phyloP scores from a whole-genome alignment of 1,140 invertebrate species.

The Brachionus manjavacas region DNA sequence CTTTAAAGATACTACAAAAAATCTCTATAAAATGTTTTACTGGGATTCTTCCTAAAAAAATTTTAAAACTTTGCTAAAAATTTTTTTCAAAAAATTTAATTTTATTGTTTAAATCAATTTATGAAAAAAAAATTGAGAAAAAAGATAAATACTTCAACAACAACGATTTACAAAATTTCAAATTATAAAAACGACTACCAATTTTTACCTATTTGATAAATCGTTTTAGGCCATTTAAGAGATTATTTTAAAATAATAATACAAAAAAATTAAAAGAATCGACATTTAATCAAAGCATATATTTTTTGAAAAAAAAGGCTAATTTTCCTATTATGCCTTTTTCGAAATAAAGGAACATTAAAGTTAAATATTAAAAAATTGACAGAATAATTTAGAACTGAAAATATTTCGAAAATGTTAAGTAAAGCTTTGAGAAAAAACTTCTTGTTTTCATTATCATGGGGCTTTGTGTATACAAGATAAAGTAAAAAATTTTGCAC shows the following conservation, averaged over 20 bases:
- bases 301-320: neutral
- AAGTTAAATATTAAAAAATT: neutral
- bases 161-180: no score
- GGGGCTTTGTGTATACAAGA: neutral
- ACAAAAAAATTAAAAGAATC: neutral
- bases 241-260: neutral
- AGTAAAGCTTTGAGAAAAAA: neutral
- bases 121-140: no score
- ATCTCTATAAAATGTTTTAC: no score
- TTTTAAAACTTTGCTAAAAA: no score
- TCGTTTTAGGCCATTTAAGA: no score
- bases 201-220: no score
- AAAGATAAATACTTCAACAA: no score
- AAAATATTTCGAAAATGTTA: neutral
- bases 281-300: neutral
- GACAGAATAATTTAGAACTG: neutral
- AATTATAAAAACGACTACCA: no score
- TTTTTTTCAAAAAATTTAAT: no score
- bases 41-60: no score
- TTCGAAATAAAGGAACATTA: slow-evolving; percentile 14
- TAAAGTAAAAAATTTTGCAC: neutral
- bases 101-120: no score
- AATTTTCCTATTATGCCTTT: neutral
- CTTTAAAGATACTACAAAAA: no score
- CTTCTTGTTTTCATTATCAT: slow-evolving; percentile 3